A percentile compares a stretch with the other conserved stretches of the same genome.
Conservation (phyloP, 2,888 invertebrate genomes). For the Mimumesa dahlbomi region DNA sequence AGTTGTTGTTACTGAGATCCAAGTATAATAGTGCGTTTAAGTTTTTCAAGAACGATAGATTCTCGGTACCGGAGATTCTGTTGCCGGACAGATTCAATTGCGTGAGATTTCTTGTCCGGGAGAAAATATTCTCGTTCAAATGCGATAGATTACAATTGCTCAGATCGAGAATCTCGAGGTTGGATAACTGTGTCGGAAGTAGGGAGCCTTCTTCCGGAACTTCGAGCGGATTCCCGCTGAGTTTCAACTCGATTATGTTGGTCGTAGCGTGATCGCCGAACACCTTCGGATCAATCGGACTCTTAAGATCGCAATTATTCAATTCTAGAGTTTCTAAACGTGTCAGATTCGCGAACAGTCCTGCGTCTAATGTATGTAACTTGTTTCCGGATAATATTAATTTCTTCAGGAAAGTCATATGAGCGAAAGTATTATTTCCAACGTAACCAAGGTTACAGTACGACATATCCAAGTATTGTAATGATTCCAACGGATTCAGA, state of each 20-base stretch:
- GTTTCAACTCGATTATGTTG: conserved; percentile 85
- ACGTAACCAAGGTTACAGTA: conserved; percentile 86
- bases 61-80: conserved; percentile 81
- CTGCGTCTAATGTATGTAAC: conserved; percentile 85
- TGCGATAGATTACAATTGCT: conserved; percentile 85
- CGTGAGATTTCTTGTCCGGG: conserved; percentile 84
- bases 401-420: conserved; percentile 86
- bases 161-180: conserved; percentile 84
- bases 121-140: conserved; percentile 84
- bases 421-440: conserved; percentile 85
- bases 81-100: conserved; percentile 84
- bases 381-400: conserved; percentile 87
- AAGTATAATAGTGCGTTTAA: conserved; percentile 83
- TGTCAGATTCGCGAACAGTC: conserved; percentile 86
- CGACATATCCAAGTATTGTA: conserved; percentile 88
- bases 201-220: conserved; percentile 83
- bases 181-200: conserved; percentile 85
- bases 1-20: conserved; percentile 85
- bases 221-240: conserved; percentile 86
- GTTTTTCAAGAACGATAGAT: conserved; percentile 82
- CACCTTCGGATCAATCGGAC: conserved; percentile 84
- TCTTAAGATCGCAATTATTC: conserved; percentile 85
- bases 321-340: conserved; percentile 85
- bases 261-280: conserved; percentile 86
- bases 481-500: conserved; percentile 84